phyloP scores from a whole-genome alignment of 2,888 invertebrate genomes.

The Tachina lurida region DNA sequence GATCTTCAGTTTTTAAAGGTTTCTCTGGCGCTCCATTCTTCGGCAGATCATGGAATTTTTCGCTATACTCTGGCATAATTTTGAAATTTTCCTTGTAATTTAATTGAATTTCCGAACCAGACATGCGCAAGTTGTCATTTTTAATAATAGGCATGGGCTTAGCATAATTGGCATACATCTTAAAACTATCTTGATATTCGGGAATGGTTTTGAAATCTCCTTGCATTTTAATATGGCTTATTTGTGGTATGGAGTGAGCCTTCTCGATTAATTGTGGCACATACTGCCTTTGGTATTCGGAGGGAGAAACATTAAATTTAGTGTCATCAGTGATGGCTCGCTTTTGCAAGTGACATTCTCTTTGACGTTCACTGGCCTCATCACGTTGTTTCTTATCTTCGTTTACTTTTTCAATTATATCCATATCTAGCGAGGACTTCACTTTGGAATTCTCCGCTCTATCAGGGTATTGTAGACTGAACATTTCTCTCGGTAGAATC shows the following conservation, averaged over 20 bases:
- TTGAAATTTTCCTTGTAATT: conserved; percentile 37
- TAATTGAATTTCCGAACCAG: conserved; percentile 76
- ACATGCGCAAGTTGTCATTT: conserved; percentile 79
- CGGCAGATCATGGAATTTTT: conserved; percentile 79
- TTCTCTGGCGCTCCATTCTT: conserved; percentile 76
- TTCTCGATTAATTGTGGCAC: conserved; percentile 79
- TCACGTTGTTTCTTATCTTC: conserved; percentile 76
- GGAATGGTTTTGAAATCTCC: conserved; percentile 80
- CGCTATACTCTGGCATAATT: conserved; percentile 80
- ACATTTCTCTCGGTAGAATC: conserved; percentile 79
- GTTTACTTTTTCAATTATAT: conserved; percentile 70
- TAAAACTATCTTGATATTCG: conserved; percentile 82
- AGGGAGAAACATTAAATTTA: conserved; percentile 76
- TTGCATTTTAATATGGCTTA: conserved; percentile 80
- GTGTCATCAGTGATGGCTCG: conserved; percentile 74
- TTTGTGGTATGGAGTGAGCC: conserved; percentile 82
- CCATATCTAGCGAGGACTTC: conserved; percentile 49
- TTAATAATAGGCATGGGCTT: conserved; percentile 82
- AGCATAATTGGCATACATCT: conserved; percentile 81
- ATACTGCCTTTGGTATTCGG: conserved; percentile 81
- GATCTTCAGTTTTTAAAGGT: conserved; percentile 79
- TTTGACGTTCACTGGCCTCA: conserved; percentile 76
- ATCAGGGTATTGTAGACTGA: conserved; percentile 74
- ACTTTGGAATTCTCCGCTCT: conserved; percentile 22
- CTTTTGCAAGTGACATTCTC: conserved; percentile 77